Base-by-base conservation (phyloP, 2,888 invertebrate species). In the Allacma fusca region DNA sequence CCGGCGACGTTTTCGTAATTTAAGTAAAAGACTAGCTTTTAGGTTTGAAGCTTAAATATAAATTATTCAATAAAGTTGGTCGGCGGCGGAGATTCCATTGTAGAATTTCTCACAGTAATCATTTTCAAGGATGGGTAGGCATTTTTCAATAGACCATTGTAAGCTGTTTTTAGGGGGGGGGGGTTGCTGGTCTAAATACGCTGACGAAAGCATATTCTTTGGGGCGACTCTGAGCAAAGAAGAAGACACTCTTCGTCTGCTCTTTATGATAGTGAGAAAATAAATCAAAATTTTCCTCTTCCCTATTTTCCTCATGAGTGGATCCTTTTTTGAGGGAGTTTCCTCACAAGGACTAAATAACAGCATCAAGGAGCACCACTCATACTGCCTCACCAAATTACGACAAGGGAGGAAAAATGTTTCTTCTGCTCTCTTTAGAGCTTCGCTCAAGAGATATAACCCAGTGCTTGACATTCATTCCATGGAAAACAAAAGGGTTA, bases 81-180 rank as follows among this genome's bases (percentile, higher is more conserved):
- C 9, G 34, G 57, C 13, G 57, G 57, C 57, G 21, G 2, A 21
- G 57, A 57, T 57, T 21, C 57, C 57, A 9, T 57, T 57, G 57
- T 57, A 21, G 57, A 16, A 57, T 19, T 57, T 21, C 13, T 34
- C 34, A 57, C n/a, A 4, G 57, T 57, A 57, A 57, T 57, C 57
- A 57, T 57, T 57, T 57, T 57, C 57, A 57, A 57, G 57, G 7
- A 21, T 57, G 57, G 57, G 21, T 57, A 34, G 16, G 57, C 2
- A 21, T 21, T 57, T 57, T 57, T 57, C 57, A 57, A 57, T 57
- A 57, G 57, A 21, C 57, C 57, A 57, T 57, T 57, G 57, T 57
- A 57, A 57, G 57, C 57, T 57, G 57, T 4, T 57, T 57, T 21
- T 21, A 4, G 2, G 13, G 16, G 57, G 21, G 7, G 5, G 5